Base-by-base conservation (phyloP, 2,888 invertebrate species). In the Meandrusa payeni region DNA sequence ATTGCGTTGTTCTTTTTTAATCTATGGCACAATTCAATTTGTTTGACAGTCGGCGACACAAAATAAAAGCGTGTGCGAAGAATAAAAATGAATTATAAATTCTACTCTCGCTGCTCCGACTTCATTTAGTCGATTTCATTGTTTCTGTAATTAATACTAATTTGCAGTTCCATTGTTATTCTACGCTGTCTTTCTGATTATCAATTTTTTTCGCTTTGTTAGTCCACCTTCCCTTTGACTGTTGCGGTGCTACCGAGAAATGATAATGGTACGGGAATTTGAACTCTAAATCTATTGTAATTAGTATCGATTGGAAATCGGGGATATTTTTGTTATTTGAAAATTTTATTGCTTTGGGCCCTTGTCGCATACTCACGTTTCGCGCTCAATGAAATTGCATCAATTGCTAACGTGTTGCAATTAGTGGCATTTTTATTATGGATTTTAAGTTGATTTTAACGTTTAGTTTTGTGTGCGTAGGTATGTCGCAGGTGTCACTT, bases 101-200 rank as follows among this genome's bases (percentile, higher is more conserved):
- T 76, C 82, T 65, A 50, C 63, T 76, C 76, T 72, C 73, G 82
- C 61, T 62, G 53, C 57, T 45, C 50, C 54, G 53, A 59, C 62
- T 69, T 73, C 71, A 72, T 76, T 76, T 71, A 62, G 65, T 57
- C 63, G 65, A 75, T 74, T 73, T 74, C 76, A 76, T 78, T 79
- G 78, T 71, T 76, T 81, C 74, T 75, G 71, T 76, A 85, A 87
- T 85, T 85, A 81, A 74, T 67, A 83, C 76, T 76, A 81, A 86
- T 78, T 83, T 79, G 70, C 77, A 69, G 70, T 64, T 75, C 76
- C 77, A 82, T 85, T 85, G 78, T 78, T 74, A 79, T 82, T 81
- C 77, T 61, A 48, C 69, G 59, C 69, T 64, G 68, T 65, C 58
- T 62, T 61, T 51, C 55, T 52, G 60, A 59, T 61, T 57, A 57